Evolutionary conservation across 2,888 invertebrate species (phyloP).

Genomic region (Eilema sororculum): DNA sequence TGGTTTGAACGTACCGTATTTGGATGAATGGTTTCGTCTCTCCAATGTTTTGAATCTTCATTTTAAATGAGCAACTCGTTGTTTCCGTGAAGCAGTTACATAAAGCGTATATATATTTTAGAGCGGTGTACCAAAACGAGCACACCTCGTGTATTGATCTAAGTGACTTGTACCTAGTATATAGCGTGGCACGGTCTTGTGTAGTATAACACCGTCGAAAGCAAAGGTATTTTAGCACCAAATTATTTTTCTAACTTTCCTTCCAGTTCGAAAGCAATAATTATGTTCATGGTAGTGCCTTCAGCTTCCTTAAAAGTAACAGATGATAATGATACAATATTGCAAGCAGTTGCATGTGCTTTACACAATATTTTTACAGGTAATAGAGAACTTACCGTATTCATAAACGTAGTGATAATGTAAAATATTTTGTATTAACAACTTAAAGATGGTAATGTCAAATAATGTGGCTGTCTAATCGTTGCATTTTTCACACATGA

Average conservation of each 20-base stretch:
- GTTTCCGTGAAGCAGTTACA: constrained; percentile 64
- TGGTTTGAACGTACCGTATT: constrained; percentile 47
- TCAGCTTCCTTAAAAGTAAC: constrained; percentile 80
- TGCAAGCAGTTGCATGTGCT: constrained; percentile 82
- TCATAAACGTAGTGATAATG: constrained; percentile 81
- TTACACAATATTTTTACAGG: constrained; percentile 85
- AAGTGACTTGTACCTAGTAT: constrained; percentile 71
- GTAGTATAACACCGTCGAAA: constrained; percentile 71
- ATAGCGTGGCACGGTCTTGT: constrained; percentile 70
- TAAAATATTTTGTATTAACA: constrained; percentile 80
- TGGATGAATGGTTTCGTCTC: constrained; percentile 47
- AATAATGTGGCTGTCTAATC: constrained; percentile 78
- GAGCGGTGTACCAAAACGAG: constrained; percentile 51
- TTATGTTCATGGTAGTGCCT: constrained; percentile 85
- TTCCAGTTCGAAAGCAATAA: constrained; percentile 80
- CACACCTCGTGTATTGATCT: constrained; percentile 54
- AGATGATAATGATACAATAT: constrained; percentile 72
- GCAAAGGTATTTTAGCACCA: constrained; percentile 75
- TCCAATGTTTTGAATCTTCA: constrained; percentile 53
- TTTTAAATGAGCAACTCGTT: constrained; percentile 67
- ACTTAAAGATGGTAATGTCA: constrained; percentile 63
- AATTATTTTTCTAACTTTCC: constrained; percentile 84
- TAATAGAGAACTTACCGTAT: constrained; percentile 83
- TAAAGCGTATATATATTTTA: constrained; percentile 60
- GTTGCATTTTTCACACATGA: constrained; percentile 83